These are phyloP conservation scores for Sesia bembeciformis DNA, from an alignment of 2,888 invertebrate species.

Conservation along the genomic window DNA sequence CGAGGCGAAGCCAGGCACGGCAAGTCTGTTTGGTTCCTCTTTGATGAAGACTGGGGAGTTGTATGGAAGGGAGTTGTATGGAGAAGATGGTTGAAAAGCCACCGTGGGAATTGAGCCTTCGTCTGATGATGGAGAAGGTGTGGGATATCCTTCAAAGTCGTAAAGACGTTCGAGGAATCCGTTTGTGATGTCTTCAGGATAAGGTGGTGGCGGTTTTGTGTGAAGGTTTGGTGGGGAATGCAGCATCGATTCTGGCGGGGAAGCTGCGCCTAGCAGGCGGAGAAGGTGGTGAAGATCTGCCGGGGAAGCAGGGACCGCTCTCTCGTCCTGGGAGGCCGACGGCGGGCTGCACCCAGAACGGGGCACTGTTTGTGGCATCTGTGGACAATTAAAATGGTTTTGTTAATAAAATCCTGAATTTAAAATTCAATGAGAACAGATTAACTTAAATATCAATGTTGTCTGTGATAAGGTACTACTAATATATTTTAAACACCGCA, in stretches of 20 bases:
- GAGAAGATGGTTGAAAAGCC: constrained; percentile 72
- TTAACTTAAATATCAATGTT: no score
- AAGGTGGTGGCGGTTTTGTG: constrained; percentile 60
- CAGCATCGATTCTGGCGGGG: constrained; percentile 64
- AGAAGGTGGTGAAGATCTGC: constrained; percentile 63
- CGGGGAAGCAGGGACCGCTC: constrained; percentile 73
- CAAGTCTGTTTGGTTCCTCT: constrained; percentile 69
- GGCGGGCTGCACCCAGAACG: constrained; percentile 84
- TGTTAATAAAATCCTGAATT: no score
- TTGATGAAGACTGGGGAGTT: constrained; percentile 47
- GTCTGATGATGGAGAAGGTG: constrained; percentile 67
- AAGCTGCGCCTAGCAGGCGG: constrained; percentile 63
- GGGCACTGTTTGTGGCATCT: constrained; percentile 91
- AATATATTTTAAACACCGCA: no score
- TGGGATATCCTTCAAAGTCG: constrained; percentile 68
- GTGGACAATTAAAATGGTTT: constrained; percentile 35
- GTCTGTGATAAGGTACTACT: no score
- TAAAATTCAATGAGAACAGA: no score
- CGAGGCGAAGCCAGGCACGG: constrained; percentile 65
- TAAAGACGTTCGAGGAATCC: constrained; percentile 59
- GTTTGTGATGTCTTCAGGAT: constrained; percentile 49
- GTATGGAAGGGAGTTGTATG: constrained; percentile 62
- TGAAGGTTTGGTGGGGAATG: constrained; percentile 60
- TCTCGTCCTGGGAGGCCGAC: constrained; percentile 82
- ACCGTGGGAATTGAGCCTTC: constrained; percentile 74